phyloP scores from a whole-genome alignment of 1,140 invertebrate genomes.

The Acyrthosiphon pisum region DNA sequence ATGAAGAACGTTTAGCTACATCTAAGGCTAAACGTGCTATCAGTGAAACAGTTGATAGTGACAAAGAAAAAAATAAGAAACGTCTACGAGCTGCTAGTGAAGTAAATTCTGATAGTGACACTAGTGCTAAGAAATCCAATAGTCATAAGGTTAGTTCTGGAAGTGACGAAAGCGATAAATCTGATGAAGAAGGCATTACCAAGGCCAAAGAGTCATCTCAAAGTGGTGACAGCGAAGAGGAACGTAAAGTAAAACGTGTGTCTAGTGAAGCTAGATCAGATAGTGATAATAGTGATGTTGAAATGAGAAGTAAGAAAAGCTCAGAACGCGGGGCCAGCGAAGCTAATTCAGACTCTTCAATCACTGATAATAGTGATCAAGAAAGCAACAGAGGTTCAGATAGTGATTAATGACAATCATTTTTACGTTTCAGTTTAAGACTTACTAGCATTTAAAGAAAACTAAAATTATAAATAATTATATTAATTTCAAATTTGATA shows the following conservation, averaged over 20 bases:
- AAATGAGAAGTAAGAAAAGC: not conserved
- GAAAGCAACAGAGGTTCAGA: conserved; percentile 43
- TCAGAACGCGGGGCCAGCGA: conserved; percentile 23
- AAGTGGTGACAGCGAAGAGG: conserved; percentile 47
- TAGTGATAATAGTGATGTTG: conserved; percentile 16
- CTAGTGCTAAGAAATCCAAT: conserved; percentile 34
- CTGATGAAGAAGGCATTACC: conserved; percentile 2
- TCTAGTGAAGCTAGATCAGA: conserved; percentile 28
- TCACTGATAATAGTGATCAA: conserved; percentile 38
- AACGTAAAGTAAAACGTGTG: not conserved
- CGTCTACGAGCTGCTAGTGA: conserved; percentile 28
- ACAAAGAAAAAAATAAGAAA: conserved; percentile 21
- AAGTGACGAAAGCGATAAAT: conserved; percentile 55
- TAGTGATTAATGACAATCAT: conserved; percentile 27
- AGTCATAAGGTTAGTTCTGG: conserved; percentile 33
- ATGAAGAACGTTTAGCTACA: not conserved
- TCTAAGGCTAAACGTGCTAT: not conserved
- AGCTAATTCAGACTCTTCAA: conserved; percentile 33
- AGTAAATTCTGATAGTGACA: conserved; percentile 43
- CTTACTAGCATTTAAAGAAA: not conserved
- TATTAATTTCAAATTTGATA: not conserved
- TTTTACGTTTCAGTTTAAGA: not conserved
- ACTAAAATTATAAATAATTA: not conserved
- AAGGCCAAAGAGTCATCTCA: conserved; percentile 21
- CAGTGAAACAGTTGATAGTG: conserved; percentile 48